Percentiles rank a stretch among this genome's conserved stretches.
Evolutionary conservation across 2,797 vertebrate species (phyloP).

Genomic region (Pangasius mekongensis): DNA sequence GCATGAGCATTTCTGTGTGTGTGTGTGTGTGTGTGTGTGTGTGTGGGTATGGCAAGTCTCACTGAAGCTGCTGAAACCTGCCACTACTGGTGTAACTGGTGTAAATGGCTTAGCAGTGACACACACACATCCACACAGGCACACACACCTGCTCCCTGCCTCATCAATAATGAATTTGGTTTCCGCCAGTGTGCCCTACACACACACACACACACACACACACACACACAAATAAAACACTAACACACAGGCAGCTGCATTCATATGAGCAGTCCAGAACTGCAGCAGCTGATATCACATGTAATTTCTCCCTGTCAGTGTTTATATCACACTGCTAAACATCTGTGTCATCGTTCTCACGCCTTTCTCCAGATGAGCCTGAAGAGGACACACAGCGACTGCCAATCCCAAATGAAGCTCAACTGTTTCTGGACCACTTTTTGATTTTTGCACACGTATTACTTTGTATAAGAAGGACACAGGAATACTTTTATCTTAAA

Average conservation of each 20-base stretch:
- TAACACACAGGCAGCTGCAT: constrained; percentile 42
- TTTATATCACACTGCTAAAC: constrained; percentile 48
- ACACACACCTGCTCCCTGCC: constrained; percentile 47
- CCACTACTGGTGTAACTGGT: constrained; percentile 23
- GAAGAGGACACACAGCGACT: constrained; percentile 8
- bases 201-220: constrained; percentile 48
- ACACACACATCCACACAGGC: constrained; percentile 28
- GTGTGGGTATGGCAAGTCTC: background rate
- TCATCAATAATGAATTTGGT: constrained; percentile 57
- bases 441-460: background rate
- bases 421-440: constrained; percentile 11
- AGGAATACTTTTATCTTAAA: background rate
- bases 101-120: constrained; percentile 30
- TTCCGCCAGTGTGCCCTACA: constrained; percentile 43
- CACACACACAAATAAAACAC: constrained; percentile 44
- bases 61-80: constrained; percentile 18
- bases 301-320: constrained; percentile 43
- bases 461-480: background rate
- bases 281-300: constrained; percentile 43
- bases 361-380: constrained; percentile 23
- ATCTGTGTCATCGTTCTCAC: constrained; percentile 34
- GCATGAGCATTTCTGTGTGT: background rate
- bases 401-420: background rate
- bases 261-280: constrained; percentile 40
- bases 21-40: constrained; percentile 3